Evolutionary conservation across 1,140 invertebrate species (phyloP), one percentile per base, ranked within the genome.

Genomic region (Caenorhabditis brenneri): DNA sequence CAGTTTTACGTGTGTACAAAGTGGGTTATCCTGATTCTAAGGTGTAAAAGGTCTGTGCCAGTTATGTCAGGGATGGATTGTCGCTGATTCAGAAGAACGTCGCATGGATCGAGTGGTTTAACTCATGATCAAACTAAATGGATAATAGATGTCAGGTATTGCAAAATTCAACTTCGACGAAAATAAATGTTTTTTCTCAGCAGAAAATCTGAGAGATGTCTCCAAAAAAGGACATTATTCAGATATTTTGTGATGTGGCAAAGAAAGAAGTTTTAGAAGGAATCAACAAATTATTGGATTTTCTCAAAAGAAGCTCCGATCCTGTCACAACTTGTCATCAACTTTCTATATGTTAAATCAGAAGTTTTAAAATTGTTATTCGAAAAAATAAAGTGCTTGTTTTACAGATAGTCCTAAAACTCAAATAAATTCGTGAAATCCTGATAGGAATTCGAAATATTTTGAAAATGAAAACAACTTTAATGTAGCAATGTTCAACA

Each of bases 221-320:
- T 42, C 36, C 65, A 24, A 7, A 42, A 22, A 4, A 42, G 5
- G 65, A 74, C 33, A 42, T 74, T 24, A 24, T 74, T 4, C 24
- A 42, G 1, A 4, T 74, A 10, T n/a, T 42, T 0, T 74, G 65
- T 7, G 36, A 74, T 3, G 36, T 74, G 9, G 36, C 65, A 12
- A 74, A 42, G n/a, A 42, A 74, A 10, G 65, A 74, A 12, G n/a
- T 74, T 2, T 12, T 74, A 15, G 65, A 42, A 4, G 65, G 36
- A 46, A 46, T 74, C 65, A 42, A 74, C 65, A 74, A 42, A n/a
- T 39, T 74, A 42, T 31, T 74, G 65, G 65, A 74, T 1, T 74
- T 74, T 74, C 36, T 74, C n/a, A 39, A 42, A 24, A 42, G 24
- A 0, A 74, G 27, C n/a, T 42, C 65, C n/a, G 36, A 74, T 24